A percentile compares a stretch with the other conserved stretches of the same genome.
Evolutionary conservation across 2,113 vertebrate genomes (phyloP).

Genomic region (Cyanocitta stelleri): DNA sequence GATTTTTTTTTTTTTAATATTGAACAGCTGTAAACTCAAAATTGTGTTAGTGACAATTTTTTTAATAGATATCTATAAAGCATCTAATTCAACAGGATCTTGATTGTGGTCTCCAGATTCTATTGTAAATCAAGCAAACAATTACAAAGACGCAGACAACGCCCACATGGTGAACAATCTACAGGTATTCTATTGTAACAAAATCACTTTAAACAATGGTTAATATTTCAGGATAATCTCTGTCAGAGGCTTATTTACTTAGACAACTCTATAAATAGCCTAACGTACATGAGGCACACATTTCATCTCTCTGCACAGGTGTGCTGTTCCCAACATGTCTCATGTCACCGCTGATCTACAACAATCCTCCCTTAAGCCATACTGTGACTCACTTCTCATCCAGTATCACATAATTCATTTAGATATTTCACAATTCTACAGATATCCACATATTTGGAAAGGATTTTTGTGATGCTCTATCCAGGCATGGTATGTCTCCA

Average conservation of each 20-base stretch:
- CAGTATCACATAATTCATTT: background rate
- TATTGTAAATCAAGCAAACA: conserved; percentile 9
- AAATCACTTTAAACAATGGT: background rate
- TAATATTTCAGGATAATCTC: conserved; percentile 11
- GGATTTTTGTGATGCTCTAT: background rate
- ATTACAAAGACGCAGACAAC: background rate
- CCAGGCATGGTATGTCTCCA: background rate
- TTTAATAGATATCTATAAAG: background rate
- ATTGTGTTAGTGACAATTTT: background rate
- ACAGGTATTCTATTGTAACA: conserved; percentile 36
- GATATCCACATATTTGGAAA: background rate
- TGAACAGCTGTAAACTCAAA: background rate
- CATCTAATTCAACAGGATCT: conserved; percentile 10
- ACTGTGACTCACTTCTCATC: background rate
- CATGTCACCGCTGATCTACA: background rate
- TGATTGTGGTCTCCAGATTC: background rate
- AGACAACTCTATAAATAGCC: background rate
- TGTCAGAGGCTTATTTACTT: background rate
- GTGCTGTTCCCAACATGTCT: background rate
- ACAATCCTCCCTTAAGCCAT: background rate
- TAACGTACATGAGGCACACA: background rate
- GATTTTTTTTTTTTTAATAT: background rate
- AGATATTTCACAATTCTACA: background rate
- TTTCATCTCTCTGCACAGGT: background rate
- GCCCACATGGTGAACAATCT: background rate